Evolutionary conservation across 2,888 invertebrate species (phyloP), one percentile per base, ranked within the genome.

Genomic region (Pseudeuparius sepicola): DNA sequence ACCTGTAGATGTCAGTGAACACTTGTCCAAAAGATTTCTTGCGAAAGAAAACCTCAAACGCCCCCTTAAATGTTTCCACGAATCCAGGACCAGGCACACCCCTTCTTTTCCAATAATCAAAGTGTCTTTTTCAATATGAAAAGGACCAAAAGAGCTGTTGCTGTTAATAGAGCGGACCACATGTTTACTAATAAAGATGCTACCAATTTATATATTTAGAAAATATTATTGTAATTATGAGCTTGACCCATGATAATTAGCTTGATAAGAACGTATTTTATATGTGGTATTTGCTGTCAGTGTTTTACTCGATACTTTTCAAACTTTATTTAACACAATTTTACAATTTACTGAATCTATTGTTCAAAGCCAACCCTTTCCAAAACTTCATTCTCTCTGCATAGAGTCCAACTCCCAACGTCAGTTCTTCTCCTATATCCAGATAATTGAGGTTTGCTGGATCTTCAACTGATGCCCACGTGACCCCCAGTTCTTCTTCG

Each of bases 331-430:
- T n/a, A n/a, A n/a, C n/a, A n/a, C n/a, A n/a, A n/a, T n/a, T n/a
- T n/a, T n/a, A n/a, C n/a, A n/a, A n/a, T n/a, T n/a, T n/a, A n/a
- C n/a, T n/a, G n/a, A n/a, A n/a, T n/a, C n/a, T n/a, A n/a, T n/a
- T n/a, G n/a, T n/a, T n/a, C n/a, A n/a, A n/a, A n/a, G n/a, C n/a
- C n/a, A n/a, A n/a, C n/a, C n/a, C n/a, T n/a, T 56, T 50, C 59
- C 59, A 59, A 43, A 59, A 58, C 15, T 45, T 24, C 45, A 55
- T 51, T 31, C 58, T 43, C 4, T 55, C 50, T 4, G 39, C 33
- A 30, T 55, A 50, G 2, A 55, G 50, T 42, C 56, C 51, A 3
- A 32, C 39, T 4, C 42, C 46, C n/a, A 51, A 33, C 9, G 35
- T 48, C 9, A 54, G 36, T 15, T 49, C 43, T 26, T 50, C 39